Evolutionary conservation across 2,113 vertebrate genomes (phyloP).

Genomic region (Cephalopterus ornatus): DNA sequence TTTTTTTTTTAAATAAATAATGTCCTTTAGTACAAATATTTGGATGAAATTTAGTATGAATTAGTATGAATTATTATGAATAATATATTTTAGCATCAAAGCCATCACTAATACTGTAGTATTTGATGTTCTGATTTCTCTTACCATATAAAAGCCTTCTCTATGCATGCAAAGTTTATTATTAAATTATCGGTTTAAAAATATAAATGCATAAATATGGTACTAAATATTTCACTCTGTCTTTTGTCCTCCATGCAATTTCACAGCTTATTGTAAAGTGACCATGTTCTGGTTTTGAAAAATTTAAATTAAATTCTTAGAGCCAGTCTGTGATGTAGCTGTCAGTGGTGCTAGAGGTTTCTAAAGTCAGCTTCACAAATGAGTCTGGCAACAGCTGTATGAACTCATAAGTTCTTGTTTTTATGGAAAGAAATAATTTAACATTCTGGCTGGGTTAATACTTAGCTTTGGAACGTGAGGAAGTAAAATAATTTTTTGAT

Average conservation of each 20-base stretch:
- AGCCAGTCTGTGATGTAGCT: accelerated
- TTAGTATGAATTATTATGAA: not conserved
- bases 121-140: not conserved
- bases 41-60: not conserved
- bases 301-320: not conserved
- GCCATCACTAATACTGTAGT: not conserved
- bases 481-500: not conserved
- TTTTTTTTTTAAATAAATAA: not conserved
- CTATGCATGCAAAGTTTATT: not conserved
- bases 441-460: not conserved
- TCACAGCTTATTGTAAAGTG: not conserved
- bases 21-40: not conserved
- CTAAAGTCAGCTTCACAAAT: not conserved
- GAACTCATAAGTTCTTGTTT: not conserved
- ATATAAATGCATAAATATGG: not conserved
- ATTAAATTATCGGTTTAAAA: not conserved
- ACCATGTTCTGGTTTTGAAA: not conserved
- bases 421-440: not conserved
- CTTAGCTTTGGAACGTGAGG: not conserved
- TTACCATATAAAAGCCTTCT: not conserved
- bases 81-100: not conserved
- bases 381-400: not conserved
- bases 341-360: not conserved
- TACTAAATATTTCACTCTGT: not conserved
- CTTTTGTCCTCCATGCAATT: not conserved